Evolutionary conservation across 2,113 vertebrate species (phyloP).

Genomic region (Rhinoderma darwinii): DNA sequence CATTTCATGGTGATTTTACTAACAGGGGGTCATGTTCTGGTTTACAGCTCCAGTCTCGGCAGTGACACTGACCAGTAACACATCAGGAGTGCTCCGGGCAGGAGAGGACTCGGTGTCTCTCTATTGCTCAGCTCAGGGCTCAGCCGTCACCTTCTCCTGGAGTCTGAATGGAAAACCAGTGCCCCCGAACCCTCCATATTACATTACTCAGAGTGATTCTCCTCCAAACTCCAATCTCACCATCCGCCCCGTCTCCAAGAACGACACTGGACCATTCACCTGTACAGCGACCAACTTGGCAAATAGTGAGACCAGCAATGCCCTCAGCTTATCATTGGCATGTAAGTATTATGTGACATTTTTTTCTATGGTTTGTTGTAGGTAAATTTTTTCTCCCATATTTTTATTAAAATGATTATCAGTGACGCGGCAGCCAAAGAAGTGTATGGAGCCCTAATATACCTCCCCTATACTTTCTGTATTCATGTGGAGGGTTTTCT

Average conservation of each 20-base stretch:
- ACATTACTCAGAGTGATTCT: not conserved
- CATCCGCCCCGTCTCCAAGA: constrained; percentile 10
- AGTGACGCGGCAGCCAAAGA: no score
- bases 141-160: constrained; percentile 27
- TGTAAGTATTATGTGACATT: constrained; percentile 25
- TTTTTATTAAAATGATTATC: not conserved
- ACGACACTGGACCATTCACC: constrained; percentile 9
- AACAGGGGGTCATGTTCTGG: not conserved
- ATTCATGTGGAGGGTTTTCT: no score
- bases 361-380: no score
- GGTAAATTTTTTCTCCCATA: no score
- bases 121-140: not conserved
- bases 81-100: not conserved
- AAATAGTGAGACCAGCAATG: not conserved
- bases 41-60: constrained; percentile 18
- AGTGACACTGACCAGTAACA: constrained; percentile 8
- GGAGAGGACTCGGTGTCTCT: constrained; percentile 25
- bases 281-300: not conserved
- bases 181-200: not conserved
- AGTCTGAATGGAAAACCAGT: constrained; percentile 1
- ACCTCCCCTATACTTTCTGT: no score
- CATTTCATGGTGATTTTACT: no score
- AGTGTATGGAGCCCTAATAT: no score
- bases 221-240: constrained; percentile 27
- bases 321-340: not conserved